Evolutionary conservation across 2,113 vertebrate genomes (phyloP), one percentile per base, ranked within the genome.

Genomic region (Pagrus major): DNA sequence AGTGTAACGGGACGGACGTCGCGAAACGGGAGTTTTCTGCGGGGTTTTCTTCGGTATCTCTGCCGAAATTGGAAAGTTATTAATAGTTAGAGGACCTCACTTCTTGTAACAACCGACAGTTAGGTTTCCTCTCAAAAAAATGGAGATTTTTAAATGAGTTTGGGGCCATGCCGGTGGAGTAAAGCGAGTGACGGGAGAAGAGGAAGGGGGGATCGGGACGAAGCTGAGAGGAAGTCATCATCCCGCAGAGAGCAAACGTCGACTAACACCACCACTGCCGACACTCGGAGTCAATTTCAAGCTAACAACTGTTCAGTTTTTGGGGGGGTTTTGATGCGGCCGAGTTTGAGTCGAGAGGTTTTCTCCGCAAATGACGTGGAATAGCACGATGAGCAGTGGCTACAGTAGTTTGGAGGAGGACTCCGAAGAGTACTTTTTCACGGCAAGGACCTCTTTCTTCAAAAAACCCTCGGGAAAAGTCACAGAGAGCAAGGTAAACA

Each of bases 361-460:
- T 88, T 79, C 68, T 39, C 86, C 77, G 84, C 92, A 91, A 94
- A 96, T 95, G 95, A 96, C 96, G 94, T 96, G 97, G 94, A 96
- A 91, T 75, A 96, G 96, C 97, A 98, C 96, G 89, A 98, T 98
- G 97, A 99, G 97, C 94, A 99, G 98, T 92, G 97, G 98, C 63
- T 99, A 98, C 95, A 99, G 97, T 85, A 99, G 98, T 92, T 94
- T 97, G 93, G 97, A 98, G 94, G 97, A 99, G 66, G 97, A 97
- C 93, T 96, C 97, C 59, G 98, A 98, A 88, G 98, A 99, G 92
- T 99, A 96, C 86, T 99, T 97, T 90, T 99, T 99, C 94, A 99
- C 98, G 27, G 98, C 98, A 77, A 96, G 97, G 89, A 99, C 98
- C 68, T 99, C 98, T 58, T 97, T 99, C 86, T 97, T 98, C 93